Base-by-base conservation (phyloP, 53 echinoderm and acorn worm species). In the Temnopleurus reevesii region DNA sequence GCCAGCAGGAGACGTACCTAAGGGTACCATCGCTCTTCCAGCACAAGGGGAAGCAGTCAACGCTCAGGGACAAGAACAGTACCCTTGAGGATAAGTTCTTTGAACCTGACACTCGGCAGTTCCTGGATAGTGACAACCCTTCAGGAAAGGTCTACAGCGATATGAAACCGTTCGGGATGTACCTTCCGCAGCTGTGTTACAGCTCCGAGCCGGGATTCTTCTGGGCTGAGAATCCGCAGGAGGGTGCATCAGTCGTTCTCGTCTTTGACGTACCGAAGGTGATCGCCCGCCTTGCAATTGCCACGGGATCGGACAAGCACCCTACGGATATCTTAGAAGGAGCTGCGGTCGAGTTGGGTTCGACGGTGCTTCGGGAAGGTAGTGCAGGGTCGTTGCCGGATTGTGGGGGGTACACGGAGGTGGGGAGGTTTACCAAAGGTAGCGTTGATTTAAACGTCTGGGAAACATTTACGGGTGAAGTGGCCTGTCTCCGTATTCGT, bases 141-240 rank as follows among this genome's bases (percentile, higher is more conserved):
- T 92, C 95, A 8, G 98, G 93, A 2, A 89, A 46, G 9, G 89
- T 97, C 28, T 94, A 91, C 88, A 96, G 94, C 65, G 94, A 92
- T 83, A 97, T 97, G 89, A 84, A 91, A 13, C 84, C 92, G 3
- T 97, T 97, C 77, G 91, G 93, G 76, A 94, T 94, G 94, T 97
- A 97, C 55, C 19, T 89, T 0, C 96, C 98, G 10, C 89, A 91
- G 63, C 83, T 96, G 13, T 90, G 94, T 8, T 97, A 97, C 91
- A 94, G 89, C 76, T 35, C 86, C 17, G 89, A 96, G n/a, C 93
- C 94, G 0, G 98, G 95, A 15, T 95, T 92, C 81, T 97, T 97
- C 87, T 97, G 98, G 98, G 95, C 95, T 4, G 90, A 89, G 45
- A 81, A 86, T 1, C 95, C 95, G 28, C 91, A 66, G 25, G 86